These are phyloP conservation scores for Chrysolina haemoptera DNA, from an alignment of 2,888 invertebrate species.

Conservation along the genomic window DNA sequence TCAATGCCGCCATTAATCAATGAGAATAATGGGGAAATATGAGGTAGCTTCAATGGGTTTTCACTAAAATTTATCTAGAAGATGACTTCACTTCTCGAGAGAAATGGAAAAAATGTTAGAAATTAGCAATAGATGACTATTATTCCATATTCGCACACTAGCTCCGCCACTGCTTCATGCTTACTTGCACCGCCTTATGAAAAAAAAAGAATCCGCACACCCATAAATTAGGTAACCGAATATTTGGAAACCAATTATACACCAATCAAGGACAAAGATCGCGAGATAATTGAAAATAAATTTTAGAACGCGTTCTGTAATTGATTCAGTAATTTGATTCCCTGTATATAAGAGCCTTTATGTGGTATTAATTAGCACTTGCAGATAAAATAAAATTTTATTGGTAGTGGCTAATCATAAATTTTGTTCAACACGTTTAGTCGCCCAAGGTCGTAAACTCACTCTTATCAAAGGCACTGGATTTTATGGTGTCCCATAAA, in stretches of 20 bases:
- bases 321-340: constrained; percentile 23
- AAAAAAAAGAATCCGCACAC: constrained; percentile 6
- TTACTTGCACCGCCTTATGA: neutral
- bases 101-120: too few species aligned
- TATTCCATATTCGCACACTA: neutral
- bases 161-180: neutral
- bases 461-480: constrained; percentile 37
- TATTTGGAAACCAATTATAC: constrained; percentile 15
- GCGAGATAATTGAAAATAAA: constrained; percentile 20
- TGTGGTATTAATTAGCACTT: constrained; percentile 24
- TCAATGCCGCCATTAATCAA: too few species aligned
- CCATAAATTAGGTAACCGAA: constrained; percentile 18
- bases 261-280: constrained; percentile 15
- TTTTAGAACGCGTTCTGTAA: constrained; percentile 14
- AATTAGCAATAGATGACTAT: too few species aligned
- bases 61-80: too few species aligned
- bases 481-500: constrained; percentile 41
- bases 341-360: constrained; percentile 7
- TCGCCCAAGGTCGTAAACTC: constrained; percentile 27
- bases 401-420: constrained; percentile 27
- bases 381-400: constrained; percentile 10
- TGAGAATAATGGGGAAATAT: too few species aligned
- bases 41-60: too few species aligned
- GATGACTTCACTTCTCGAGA: too few species aligned
- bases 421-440: constrained; percentile 26